These are phyloP conservation scores for Poeciliopsis gracilis DNA, from an alignment of 2,797 vertebrate species.

Conservation along the genomic window DNA sequence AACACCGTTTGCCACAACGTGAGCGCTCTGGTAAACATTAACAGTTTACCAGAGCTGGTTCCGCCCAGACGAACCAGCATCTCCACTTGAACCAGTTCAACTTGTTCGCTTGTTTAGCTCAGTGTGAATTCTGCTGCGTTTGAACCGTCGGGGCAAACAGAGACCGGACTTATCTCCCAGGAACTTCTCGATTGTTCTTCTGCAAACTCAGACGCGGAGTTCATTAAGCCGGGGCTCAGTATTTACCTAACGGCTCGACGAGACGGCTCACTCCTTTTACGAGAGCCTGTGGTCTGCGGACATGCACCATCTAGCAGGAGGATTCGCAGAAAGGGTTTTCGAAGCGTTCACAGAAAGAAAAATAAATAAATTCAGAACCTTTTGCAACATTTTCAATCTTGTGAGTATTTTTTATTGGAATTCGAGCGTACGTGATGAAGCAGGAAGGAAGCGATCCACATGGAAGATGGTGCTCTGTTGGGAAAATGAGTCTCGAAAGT, in stretches of 20 bases:
- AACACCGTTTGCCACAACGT: slow-evolving; percentile 35
- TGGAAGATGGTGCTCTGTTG: not conserved
- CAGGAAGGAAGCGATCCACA: not conserved
- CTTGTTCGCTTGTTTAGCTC: slow-evolving; percentile 4
- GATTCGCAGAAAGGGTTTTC: not conserved
- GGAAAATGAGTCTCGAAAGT: not conserved
- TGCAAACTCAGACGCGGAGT: slow-evolving; percentile 41
- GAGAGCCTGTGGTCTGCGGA: slow-evolving; percentile 56
- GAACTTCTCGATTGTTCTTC: slow-evolving; percentile 36
- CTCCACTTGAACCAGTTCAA: not conserved
- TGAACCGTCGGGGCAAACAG: slow-evolving; percentile 4
- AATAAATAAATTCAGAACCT: not conserved
- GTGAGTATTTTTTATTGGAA: not conserved
- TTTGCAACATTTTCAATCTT: not conserved
- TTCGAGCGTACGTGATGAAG: not conserved
- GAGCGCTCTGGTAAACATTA: slow-evolving; percentile 1
- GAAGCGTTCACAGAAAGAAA: not conserved
- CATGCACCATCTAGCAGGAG: slow-evolving; percentile 6
- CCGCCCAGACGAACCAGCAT: not conserved
- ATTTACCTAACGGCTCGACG: slow-evolving; percentile 66
- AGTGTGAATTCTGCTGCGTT: not conserved
- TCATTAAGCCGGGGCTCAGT: slow-evolving; percentile 59
- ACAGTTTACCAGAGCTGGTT: not conserved
- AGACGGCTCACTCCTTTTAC: slow-evolving; percentile 30
- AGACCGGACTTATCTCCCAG: not conserved